Evolutionary conservation across 2,797 vertebrate genomes (phyloP).

Genomic region (Austrolebias charrua): DNA sequence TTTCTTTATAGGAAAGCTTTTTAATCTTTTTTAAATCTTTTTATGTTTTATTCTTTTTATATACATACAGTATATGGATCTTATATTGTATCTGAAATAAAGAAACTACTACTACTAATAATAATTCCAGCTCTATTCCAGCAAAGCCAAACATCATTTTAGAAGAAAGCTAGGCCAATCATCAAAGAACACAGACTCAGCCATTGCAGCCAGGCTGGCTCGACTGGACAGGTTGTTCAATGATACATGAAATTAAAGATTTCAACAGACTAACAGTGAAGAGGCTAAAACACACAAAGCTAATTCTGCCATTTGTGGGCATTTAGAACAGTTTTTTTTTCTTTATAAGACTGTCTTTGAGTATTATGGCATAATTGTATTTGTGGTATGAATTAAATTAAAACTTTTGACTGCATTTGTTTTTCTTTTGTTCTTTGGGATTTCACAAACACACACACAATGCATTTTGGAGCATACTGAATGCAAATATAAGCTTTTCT

Average conservation of each 20-base stretch:
- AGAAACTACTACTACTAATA: too few species aligned
- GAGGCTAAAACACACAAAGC: conserved; percentile 67
- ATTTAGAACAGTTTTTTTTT: conserved; percentile 44
- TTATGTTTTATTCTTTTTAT: too few species aligned
- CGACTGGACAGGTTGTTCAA: conserved; percentile 75
- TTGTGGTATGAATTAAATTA: too few species aligned
- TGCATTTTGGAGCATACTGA: too few species aligned
- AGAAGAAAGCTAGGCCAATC: conserved; percentile 57
- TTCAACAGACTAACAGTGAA: conserved; percentile 61
- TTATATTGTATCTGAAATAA: too few species aligned
- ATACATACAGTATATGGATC: too few species aligned
- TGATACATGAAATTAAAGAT: conserved; percentile 83
- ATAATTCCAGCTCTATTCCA: conserved; percentile 53
- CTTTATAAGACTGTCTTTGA: conserved; percentile 1
- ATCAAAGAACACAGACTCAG: conserved; percentile 38
- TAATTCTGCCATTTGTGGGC: conserved; percentile 61
- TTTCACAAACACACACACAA: too few species aligned
- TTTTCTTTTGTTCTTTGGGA: conserved; percentile 41
- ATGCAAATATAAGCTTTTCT: too few species aligned
- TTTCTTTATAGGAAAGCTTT: too few species aligned
- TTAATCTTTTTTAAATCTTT: too few species aligned
- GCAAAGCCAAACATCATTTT: conserved; percentile 56
- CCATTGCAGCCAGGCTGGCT: conserved; percentile 56
- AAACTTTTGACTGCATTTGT: too few species aligned
- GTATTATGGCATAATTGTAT: conserved; percentile 15